Evolutionary conservation across 2,888 invertebrate genomes (phyloP).

Genomic region (Schrankia costaestrigalis): DNA sequence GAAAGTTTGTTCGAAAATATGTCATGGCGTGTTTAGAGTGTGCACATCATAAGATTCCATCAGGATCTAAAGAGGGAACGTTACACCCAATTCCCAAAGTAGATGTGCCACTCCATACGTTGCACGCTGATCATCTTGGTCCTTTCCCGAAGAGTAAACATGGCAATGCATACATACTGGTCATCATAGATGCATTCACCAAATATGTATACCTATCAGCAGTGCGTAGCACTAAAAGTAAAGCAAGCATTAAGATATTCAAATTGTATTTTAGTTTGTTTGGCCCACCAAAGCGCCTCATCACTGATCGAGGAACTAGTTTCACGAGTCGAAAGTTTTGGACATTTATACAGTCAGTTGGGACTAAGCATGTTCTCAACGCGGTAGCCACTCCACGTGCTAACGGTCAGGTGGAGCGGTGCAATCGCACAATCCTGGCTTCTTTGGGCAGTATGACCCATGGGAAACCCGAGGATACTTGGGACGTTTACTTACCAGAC

Average conservation of each 20-base stretch:
- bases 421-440: slow-evolving; percentile 1
- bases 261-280: slow-evolving; percentile 1
- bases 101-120: background rate
- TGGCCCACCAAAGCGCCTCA: slow-evolving; percentile 1
- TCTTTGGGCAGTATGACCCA: slow-evolving; percentile 1
- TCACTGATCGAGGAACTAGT: slow-evolving; percentile 6
- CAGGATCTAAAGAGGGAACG: background rate
- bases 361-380: background rate
- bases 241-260: slow-evolving; percentile 1
- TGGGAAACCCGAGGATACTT: slow-evolving; percentile 1
- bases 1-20: slow-evolving; percentile 31
- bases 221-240: slow-evolving; percentile 3
- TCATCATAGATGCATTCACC: slow-evolving; percentile 1
- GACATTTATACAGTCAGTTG: background rate
- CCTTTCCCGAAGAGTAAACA: slow-evolving; percentile 36
- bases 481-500: slow-evolving; percentile 4
- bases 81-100: background rate
- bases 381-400: background rate
- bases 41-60: slow-evolving; percentile 1
- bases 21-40: slow-evolving; percentile 26
- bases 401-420: slow-evolving; percentile 1
- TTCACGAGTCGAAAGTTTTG: slow-evolving; percentile 4
- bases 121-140: slow-evolving; percentile 24
- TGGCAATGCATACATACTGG: slow-evolving; percentile 2
- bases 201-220: background rate